Conservation (phyloP, 2,797 vertebrate species). For the Eospalax fontanierii region DNA sequence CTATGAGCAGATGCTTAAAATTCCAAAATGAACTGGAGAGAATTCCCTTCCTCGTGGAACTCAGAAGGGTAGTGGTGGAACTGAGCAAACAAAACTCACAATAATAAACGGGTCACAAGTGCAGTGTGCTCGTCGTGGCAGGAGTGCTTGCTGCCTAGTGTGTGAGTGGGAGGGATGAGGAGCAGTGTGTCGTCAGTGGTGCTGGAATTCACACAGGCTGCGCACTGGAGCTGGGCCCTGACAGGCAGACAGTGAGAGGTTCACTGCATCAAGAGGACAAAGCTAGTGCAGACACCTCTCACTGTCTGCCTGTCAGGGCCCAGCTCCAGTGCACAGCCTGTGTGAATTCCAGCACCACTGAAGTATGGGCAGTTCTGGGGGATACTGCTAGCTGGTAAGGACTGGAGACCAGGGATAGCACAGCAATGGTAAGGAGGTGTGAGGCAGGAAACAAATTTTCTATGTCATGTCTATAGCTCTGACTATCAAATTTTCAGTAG, state of each 20-base stretch:
- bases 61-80: neutral
- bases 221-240: neutral
- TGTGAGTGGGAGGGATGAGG: neutral
- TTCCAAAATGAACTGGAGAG: neutral
- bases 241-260: neutral
- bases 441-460: neutral
- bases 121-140: neutral
- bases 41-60: neutral
- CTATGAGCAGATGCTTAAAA: neutral
- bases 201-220: neutral
- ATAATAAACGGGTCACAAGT: neutral
- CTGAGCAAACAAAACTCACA: conserved; percentile 5
- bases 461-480: neutral
- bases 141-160: neutral
- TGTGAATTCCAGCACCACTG: neutral
- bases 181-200: neutral
- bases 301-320: neutral
- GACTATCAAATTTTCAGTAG: neutral
- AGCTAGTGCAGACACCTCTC: neutral
- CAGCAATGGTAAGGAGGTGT: neutral
- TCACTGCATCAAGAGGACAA: neutral
- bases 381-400: neutral
- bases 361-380: neutral
- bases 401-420: neutral
- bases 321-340: neutral